phyloP scores from a whole-genome alignment of 2,113 vertebrate genomes.

The Electrona antarctica region DNA sequence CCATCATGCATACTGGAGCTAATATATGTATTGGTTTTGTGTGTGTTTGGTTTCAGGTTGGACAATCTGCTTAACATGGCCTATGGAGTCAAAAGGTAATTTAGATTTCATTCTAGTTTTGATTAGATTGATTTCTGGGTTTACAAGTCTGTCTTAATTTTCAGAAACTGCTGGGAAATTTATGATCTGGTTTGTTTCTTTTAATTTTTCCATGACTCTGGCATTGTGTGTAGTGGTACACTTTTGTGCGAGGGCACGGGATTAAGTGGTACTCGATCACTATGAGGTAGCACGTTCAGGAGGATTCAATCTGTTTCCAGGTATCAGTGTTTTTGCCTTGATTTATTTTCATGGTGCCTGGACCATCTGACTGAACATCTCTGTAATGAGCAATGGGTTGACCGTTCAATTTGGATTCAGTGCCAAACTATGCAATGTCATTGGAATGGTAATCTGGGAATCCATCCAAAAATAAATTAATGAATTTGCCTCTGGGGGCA shows the following conservation, averaged over 20 bases:
- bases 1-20: background rate
- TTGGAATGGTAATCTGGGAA: no score
- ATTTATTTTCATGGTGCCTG: no score
- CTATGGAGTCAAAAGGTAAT: constrained; percentile 99
- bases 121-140: background rate
- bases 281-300: constrained; percentile 21
- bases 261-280: constrained; percentile 26
- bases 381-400: no score
- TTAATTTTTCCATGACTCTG: background rate
- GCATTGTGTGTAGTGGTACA: constrained; percentile 26
- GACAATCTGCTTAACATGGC: constrained; percentile 99
- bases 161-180: constrained; percentile 16
- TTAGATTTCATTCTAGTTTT: background rate
- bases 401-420: no score
- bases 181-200: background rate
- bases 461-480: no score
- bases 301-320: background rate
- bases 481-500: no score
- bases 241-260: background rate
- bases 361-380: no score
- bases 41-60: constrained; percentile 83
- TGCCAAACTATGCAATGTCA: no score
- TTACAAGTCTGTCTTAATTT: constrained; percentile 19
- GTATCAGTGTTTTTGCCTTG: background rate
- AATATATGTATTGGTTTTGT: background rate